These are phyloP conservation scores for Drosophila subquinaria DNA, from an alignment of 2,888 invertebrate genomes.

Conservation along the genomic window DNA sequence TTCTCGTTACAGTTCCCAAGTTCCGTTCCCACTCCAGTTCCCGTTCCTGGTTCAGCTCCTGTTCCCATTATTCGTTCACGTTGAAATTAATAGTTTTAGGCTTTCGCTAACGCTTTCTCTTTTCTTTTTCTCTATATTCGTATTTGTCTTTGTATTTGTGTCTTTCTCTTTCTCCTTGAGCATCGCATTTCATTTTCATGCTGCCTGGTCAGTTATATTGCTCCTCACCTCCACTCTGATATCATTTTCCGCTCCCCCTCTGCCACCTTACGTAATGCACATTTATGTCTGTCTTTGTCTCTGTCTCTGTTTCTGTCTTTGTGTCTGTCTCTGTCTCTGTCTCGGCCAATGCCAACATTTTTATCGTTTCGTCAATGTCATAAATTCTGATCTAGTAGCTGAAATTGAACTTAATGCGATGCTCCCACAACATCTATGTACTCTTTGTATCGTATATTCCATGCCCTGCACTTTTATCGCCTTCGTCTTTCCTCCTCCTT, in stretches of 20 bases:
- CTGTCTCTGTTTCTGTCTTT: too few relatives aligned
- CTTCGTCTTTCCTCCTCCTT: background rate
- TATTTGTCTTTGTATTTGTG: slow-evolving; percentile 3
- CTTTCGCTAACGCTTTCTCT: slow-evolving; percentile 62
- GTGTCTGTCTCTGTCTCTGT: too few relatives aligned
- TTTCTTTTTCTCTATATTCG: slow-evolving; percentile 3
- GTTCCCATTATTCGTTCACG: slow-evolving; percentile 42
- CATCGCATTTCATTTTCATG: slow-evolving; percentile 76
- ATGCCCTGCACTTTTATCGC: background rate
- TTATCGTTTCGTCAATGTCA: slow-evolving; percentile 81
- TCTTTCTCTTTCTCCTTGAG: slow-evolving; percentile 33
- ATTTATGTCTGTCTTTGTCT: slow-evolving; percentile 51
- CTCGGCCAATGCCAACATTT: slow-evolving; percentile 63
- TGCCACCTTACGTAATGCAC: slow-evolving; percentile 63
- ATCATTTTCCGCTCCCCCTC: background rate
- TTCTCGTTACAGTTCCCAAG: slow-evolving; percentile 30
- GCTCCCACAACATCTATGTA: slow-evolving; percentile 21
- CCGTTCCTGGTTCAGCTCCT: background rate
- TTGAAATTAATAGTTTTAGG: slow-evolving; percentile 81
- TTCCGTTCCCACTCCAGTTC: background rate
- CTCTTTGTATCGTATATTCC: slow-evolving; percentile 26
- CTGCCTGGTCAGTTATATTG: slow-evolving; percentile 70
- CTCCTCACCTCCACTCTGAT: background rate
- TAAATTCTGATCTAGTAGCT: slow-evolving; percentile 80
- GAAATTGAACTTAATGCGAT: slow-evolving; percentile 79